Evolutionary conservation across 2,797 vertebrate species (phyloP).

Genomic region (Coluber constrictor): DNA sequence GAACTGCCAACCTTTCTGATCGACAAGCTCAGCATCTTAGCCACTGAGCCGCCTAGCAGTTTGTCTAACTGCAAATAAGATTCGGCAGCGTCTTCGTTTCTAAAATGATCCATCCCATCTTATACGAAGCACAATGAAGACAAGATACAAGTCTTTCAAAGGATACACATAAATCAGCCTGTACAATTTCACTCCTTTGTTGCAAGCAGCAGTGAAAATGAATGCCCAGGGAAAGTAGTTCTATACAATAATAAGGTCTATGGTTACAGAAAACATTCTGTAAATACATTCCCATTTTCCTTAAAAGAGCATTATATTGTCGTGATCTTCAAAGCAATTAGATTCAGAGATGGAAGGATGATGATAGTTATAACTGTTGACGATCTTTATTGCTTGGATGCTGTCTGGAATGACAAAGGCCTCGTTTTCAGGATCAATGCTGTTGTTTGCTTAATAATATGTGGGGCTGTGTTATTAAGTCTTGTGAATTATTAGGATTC

Average conservation of each 20-base stretch:
- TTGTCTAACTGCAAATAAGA: background rate
- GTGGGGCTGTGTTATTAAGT: background rate
- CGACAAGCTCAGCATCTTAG: too few relatives aligned
- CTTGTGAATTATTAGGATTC: background rate
- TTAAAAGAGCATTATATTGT: background rate
- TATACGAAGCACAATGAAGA: background rate
- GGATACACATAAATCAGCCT: background rate
- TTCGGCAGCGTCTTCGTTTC: background rate
- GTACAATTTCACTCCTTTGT: background rate
- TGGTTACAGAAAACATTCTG: background rate
- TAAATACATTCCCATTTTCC: conserved; percentile 1
- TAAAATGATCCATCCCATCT: background rate
- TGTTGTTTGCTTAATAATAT: background rate
- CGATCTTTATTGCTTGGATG: too few relatives aligned
- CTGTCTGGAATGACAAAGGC: background rate
- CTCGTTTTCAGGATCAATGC: background rate
- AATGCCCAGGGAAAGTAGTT: background rate
- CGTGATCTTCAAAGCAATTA: background rate
- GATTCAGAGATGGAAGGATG: background rate
- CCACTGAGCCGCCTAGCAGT: background rate
- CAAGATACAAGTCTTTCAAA: background rate
- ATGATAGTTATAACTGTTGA: background rate
- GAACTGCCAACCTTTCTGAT: too few relatives aligned
- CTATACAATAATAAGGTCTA: background rate
- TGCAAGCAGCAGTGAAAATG: background rate